A percentile compares a stretch with the other conserved stretches of the same genome.
phyloP scores from a whole-genome alignment of 1,140 invertebrate genomes.

The Pygmarrhopalites habei region DNA sequence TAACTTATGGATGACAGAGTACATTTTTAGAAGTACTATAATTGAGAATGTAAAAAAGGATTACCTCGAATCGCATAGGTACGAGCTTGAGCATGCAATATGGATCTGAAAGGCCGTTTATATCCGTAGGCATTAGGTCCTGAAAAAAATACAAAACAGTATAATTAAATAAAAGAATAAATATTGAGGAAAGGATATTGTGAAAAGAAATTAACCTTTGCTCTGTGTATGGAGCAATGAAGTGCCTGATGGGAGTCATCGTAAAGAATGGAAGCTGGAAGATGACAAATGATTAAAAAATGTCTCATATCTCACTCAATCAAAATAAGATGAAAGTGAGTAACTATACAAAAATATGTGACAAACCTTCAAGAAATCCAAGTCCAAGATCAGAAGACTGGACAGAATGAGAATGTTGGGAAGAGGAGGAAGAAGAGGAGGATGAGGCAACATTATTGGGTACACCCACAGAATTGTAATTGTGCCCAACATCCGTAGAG shows the following conservation, averaged over 20 bases:
- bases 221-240: conserved; percentile 68
- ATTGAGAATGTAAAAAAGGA: conserved; percentile 5
- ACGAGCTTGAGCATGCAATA: conserved; percentile 83
- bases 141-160: conserved; percentile 35
- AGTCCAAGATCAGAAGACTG: conserved; percentile 40
- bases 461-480: no score
- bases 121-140: conserved; percentile 76
- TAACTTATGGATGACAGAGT: no score
- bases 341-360: no score
- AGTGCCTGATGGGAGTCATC: conserved; percentile 64
- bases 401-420: not conserved
- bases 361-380: conserved; percentile 58
- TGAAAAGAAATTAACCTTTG: conserved; percentile 41
- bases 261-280: conserved; percentile 71
- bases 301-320: no score
- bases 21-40: no score
- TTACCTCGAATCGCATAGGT: conserved; percentile 59
- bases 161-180: not conserved
- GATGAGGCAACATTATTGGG: no score
- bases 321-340: no score
- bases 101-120: conserved; percentile 80
- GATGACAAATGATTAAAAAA: no score
- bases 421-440: not conserved
- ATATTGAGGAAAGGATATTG: conserved; percentile 3
- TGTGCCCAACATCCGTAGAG: no score